These are phyloP conservation scores for Zeus faber DNA, from an alignment of 2,113 vertebrate species.

Conservation along the genomic window DNA sequence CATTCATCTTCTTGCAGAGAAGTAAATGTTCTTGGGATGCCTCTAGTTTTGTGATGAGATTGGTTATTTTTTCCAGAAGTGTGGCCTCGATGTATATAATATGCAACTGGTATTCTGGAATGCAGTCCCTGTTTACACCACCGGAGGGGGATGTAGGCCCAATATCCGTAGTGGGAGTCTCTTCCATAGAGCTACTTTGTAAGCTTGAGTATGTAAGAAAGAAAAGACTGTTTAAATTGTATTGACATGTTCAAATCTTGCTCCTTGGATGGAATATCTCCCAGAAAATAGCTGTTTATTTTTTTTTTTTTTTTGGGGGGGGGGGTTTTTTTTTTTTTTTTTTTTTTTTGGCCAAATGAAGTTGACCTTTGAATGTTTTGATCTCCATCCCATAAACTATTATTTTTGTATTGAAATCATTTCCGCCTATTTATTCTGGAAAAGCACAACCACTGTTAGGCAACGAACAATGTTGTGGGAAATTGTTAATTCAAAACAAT, in stretches of 20 bases:
- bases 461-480: too few relatives aligned
- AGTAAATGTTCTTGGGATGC: neutral
- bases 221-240: neutral
- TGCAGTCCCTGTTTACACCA: conserved; percentile 18
- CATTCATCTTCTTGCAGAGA: too few relatives aligned
- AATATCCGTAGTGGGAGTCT: neutral
- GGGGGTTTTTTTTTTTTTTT: neutral
- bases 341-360: neutral
- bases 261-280: too few relatives aligned
- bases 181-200: too few relatives aligned
- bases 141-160: conserved; percentile 35
- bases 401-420: too few relatives aligned
- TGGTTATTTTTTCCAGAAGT: neutral
- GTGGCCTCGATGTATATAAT: neutral
- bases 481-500: too few relatives aligned
- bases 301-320: neutral
- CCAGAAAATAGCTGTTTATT: too few relatives aligned
- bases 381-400: too few relatives aligned
- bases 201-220: too few relatives aligned
- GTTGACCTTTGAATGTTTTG: too few relatives aligned
- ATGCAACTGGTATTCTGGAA: neutral
- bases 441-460: too few relatives aligned
- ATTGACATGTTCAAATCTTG: neutral
- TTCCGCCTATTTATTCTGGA: too few relatives aligned
- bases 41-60: neutral